Conservation (phyloP, 2,888 invertebrate genomes). For the Hydrotaea cyrtoneurina region DNA sequence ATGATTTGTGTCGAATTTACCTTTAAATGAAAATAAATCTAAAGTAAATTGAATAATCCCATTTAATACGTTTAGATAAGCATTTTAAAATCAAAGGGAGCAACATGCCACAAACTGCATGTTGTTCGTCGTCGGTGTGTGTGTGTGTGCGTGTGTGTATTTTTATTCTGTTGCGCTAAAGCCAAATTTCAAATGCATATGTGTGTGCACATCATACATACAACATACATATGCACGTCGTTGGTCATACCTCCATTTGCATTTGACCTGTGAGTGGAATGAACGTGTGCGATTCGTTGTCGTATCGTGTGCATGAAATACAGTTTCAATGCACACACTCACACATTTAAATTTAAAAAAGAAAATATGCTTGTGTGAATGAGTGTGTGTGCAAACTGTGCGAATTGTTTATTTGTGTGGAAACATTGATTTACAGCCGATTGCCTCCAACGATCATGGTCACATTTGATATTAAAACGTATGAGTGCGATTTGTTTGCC, state of each 20-base stretch:
- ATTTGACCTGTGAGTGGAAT: background rate
- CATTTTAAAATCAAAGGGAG: conserved; percentile 59
- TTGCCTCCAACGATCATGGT: conserved; percentile 68
- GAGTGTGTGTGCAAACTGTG: conserved; percentile 19
- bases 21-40: conserved; percentile 64
- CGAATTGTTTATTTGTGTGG: conserved; percentile 70
- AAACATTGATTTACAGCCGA: conserved; percentile 70
- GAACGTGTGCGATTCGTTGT: background rate
- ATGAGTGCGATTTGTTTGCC: conserved; percentile 68
- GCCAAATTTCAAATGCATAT: too few relatives aligned
- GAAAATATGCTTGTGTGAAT: background rate
- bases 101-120: background rate
- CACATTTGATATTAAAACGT: conserved; percentile 67
- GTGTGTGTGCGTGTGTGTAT: too few relatives aligned
- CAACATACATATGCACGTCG: background rate
- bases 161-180: too few relatives aligned
- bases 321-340: background rate
- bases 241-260: too few relatives aligned
- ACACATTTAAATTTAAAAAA: background rate
- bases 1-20: conserved; percentile 63
- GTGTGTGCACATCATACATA: too few relatives aligned
- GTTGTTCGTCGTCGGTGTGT: background rate
- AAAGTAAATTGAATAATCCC: conserved; percentile 64
- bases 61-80: conserved; percentile 61
- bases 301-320: conserved; percentile 43